These are phyloP conservation scores for Clarias magur DNA, from an alignment of 2,113 vertebrate species.

Conservation along the genomic window DNA sequence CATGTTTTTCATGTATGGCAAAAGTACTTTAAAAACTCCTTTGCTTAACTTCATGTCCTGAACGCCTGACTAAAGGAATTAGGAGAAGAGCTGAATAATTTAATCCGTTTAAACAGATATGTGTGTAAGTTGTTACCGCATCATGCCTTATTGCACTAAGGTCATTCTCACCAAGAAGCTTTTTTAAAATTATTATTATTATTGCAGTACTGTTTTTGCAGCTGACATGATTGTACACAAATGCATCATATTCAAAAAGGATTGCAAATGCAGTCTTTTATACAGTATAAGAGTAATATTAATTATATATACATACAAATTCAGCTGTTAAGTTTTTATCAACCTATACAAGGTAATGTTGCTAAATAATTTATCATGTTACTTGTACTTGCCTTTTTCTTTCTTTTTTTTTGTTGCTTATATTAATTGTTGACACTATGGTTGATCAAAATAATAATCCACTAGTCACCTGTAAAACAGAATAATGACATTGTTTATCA, in stretches of 20 bases:
- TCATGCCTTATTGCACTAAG: not conserved
- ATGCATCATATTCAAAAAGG: not conserved
- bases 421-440: not conserved
- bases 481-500: constrained; percentile 14
- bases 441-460: not conserved
- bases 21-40: not conserved
- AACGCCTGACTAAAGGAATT: not conserved
- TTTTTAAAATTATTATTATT: not conserved
- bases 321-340: constrained; percentile 13
- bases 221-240: not conserved
- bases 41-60: not conserved
- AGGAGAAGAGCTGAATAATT: not conserved
- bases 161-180: not conserved
- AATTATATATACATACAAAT: not conserved
- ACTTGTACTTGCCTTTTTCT: not conserved
- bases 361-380: not conserved
- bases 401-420: not conserved
- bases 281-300: not conserved
- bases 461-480: not conserved
- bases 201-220: not conserved
- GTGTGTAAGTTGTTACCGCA: not conserved
- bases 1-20: not conserved
- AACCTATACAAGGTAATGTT: not conserved
- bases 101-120: too few relatives aligned
- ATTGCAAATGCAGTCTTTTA: not conserved